Conservation (phyloP, 1,140 invertebrate genomes). For the Caerostris extrusa region DNA sequence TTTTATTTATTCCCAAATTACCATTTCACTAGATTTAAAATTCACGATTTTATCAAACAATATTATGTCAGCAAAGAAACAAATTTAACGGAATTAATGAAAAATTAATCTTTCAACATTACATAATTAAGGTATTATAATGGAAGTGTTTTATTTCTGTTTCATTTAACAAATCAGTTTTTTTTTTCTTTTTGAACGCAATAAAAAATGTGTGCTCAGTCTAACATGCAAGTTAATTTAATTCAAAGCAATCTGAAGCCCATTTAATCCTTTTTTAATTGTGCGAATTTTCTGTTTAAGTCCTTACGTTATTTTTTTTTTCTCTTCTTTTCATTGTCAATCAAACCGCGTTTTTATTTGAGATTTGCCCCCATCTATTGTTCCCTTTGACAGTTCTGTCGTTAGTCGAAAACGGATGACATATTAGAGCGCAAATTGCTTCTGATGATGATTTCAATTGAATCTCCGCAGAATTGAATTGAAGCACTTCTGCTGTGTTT, state of each 20-base stretch:
- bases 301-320: background rate
- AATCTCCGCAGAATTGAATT: background rate
- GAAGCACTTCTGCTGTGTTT: too few species aligned
- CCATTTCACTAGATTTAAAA: background rate
- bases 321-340: background rate
- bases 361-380: background rate
- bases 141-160: background rate
- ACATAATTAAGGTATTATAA: background rate
- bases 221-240: slow-evolving; percentile 3
- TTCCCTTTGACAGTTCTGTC: slow-evolving; percentile 16
- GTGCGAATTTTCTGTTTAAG: background rate
- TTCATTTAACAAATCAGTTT: background rate
- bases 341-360: background rate
- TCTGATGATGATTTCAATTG: background rate
- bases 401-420: slow-evolving; percentile 12
- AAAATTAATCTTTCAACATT: background rate
- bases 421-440: slow-evolving; percentile 23
- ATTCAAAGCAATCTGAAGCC: background rate
- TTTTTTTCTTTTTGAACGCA: background rate
- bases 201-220: background rate
- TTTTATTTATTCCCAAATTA: background rate
- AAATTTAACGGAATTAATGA: background rate
- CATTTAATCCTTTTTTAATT: slow-evolving; percentile 32
- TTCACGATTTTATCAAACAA: background rate
- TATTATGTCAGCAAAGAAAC: background rate